These are phyloP conservation scores for Butastur rufipennis DNA, from an alignment of 2,113 vertebrate species.

Conservation along the genomic window DNA sequence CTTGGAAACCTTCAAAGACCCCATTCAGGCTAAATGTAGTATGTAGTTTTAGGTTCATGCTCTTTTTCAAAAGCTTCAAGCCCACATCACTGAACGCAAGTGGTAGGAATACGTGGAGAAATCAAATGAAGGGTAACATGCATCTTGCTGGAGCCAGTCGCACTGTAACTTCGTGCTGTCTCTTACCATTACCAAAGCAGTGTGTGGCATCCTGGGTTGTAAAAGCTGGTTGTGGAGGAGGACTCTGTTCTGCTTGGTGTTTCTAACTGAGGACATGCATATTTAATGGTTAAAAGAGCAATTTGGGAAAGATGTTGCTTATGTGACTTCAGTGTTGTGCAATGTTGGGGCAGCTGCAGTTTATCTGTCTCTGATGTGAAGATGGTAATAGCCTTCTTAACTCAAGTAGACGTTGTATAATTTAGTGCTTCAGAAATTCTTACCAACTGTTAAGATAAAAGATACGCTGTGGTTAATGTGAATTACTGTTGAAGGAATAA, in stretches of 20 bases:
- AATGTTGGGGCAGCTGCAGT: background rate
- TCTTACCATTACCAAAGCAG: background rate
- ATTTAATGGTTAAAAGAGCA: background rate
- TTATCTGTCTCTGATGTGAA: background rate
- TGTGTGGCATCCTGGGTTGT: background rate
- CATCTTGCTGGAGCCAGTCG: background rate
- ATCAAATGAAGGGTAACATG: background rate
- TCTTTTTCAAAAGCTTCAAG: background rate
- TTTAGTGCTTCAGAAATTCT: background rate
- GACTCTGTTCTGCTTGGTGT: background rate
- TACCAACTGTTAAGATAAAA: background rate
- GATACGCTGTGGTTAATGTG: background rate
- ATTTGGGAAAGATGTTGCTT: background rate
- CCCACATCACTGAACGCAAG: background rate
- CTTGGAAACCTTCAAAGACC: background rate
- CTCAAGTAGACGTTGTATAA: background rate
- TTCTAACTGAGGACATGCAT: background rate
- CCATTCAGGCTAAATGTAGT: background rate
- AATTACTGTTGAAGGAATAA: background rate
- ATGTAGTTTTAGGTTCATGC: background rate
- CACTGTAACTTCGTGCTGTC: background rate
- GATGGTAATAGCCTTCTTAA: background rate
- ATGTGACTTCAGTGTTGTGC: fast-evolving
- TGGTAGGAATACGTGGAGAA: background rate
- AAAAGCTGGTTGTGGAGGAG: background rate